A percentile compares a stretch with the other conserved stretches of the same genome.
phyloP scores from a whole-genome alignment of 2,113 vertebrate species.

The Kryptolebias marmoratus region DNA sequence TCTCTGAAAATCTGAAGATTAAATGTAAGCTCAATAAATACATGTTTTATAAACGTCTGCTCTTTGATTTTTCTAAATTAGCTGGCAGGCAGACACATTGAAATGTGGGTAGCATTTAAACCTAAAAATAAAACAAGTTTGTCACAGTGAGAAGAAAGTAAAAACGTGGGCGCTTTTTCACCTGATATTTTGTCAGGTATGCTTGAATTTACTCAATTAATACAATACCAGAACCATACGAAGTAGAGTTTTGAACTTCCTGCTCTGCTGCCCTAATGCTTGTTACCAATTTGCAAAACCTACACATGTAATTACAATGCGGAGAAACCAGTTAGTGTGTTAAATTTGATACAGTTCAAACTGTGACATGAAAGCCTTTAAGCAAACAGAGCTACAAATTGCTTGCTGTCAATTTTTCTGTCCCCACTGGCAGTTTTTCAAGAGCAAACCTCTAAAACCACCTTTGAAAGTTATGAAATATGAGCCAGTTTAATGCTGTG shows the following conservation, averaged over 20 bases:
- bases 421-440: slow-evolving; percentile 54
- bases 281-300: slow-evolving; percentile 20
- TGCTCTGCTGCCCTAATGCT: slow-evolving; percentile 14
- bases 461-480: slow-evolving; percentile 73
- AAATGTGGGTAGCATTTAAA: background rate
- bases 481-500: slow-evolving; percentile 62
- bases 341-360: slow-evolving; percentile 33
- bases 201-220: background rate
- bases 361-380: slow-evolving; percentile 35
- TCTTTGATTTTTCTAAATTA: background rate
- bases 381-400: slow-evolving; percentile 56
- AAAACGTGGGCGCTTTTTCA: background rate
- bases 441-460: slow-evolving; percentile 47
- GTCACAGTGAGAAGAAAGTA: background rate
- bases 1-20: slow-evolving; percentile 18
- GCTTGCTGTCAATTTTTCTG: slow-evolving; percentile 46
- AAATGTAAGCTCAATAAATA: background rate
- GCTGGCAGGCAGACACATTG: background rate
- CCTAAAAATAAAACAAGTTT: background rate
- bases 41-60: background rate
- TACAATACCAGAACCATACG: background rate
- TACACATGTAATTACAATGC: slow-evolving; percentile 55
- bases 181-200: background rate
- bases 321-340: slow-evolving; percentile 26
- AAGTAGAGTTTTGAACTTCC: background rate